Conservation (phyloP, 1,140 invertebrate genomes). For the Cydia strobilella region DNA sequence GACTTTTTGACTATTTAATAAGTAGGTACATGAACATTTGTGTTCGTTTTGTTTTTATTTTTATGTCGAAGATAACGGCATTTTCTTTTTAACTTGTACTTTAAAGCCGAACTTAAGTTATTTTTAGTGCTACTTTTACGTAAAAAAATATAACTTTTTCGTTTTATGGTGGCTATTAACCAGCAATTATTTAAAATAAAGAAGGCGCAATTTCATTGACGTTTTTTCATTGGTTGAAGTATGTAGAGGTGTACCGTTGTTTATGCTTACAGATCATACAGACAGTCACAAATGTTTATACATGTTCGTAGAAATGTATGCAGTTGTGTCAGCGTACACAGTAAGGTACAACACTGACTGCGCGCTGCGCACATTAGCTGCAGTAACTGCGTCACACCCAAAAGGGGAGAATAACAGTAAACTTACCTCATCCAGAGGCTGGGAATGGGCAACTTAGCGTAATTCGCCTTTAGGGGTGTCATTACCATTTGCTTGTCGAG, state of each 20-base stretch:
- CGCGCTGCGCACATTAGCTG: slow-evolving; percentile 33
- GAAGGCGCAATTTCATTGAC: too few relatives aligned
- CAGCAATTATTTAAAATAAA: too few relatives aligned
- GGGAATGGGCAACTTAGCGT: slow-evolving; percentile 25
- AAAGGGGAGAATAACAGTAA: slow-evolving; percentile 51
- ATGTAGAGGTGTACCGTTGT: too few relatives aligned
- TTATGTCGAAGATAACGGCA: too few relatives aligned
- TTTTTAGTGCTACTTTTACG: too few relatives aligned
- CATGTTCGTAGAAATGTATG: background rate
- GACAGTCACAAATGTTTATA: background rate
- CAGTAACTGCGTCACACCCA: slow-evolving; percentile 52
- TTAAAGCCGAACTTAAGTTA: too few relatives aligned
- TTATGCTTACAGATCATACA: too few relatives aligned
- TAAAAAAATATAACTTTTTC: too few relatives aligned
- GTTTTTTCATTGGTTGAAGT: too few relatives aligned
- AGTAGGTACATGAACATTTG: background rate
- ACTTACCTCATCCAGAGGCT: slow-evolving; percentile 40
- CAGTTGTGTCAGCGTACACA: background rate
- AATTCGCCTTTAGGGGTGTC: slow-evolving; percentile 32
- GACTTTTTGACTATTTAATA: slow-evolving; percentile 7
- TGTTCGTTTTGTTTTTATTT: too few relatives aligned
- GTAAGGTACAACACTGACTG: slow-evolving; percentile 45
- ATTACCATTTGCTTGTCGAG: slow-evolving; percentile 32
- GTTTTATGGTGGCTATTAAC: too few relatives aligned
- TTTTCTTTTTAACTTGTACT: too few relatives aligned